Evolutionary conservation across 2,797 vertebrate species (phyloP), one percentile per base, ranked within the genome.

Genomic region (Pseudocheirus occidentalis): DNA sequence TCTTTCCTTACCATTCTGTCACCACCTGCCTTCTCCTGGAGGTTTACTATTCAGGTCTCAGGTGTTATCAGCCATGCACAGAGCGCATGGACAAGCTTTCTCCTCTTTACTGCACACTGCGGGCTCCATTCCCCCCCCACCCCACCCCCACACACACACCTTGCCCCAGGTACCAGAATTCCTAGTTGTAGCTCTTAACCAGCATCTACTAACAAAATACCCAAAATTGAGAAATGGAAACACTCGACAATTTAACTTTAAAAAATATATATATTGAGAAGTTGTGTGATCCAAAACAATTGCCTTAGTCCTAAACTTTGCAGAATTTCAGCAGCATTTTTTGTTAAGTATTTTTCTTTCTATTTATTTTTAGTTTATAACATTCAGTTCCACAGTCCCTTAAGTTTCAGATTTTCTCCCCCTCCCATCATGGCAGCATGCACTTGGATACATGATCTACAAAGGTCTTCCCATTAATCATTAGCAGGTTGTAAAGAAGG

Each of bases 81-180:
- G n/a, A 73, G 16, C 2, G 59, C 59, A 66, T 34, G 14, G 34
- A n/a, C 62, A 66, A n/a, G 14, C n/a, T 73, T 73, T 73, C 1
- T 73, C 66, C 16, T 73, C 40, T 18, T 73, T 34, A 40, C 5
- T 21, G 58, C 58, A 62, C 6, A 73, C 16, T 14, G 6, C 34
- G 1, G n/a, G n/a, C n/a, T n/a, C n/a, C n/a, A n/a, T n/a, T n/a
- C 62, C 29, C 4, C 0, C 0, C 31, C 13, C 9, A 2, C 0
- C 31, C 4, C 14, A 0, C 29, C 29, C 29, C 3, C 52, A 52
- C 29, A 2, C 31, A 18, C 55, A 55, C 0, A 66, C 34, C 31
- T n/a, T 5, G 58, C 58, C 58, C 58, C 29, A 62, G 66, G 66
- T n/a, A 40, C 31, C 12, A 66, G 34, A 66, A 73, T 73, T 21